Percentiles rank a stretch among this genome's conserved stretches.
Conservation (phyloP, 1,140 invertebrate species). For the Anagrus nilaparvatae region DNA sequence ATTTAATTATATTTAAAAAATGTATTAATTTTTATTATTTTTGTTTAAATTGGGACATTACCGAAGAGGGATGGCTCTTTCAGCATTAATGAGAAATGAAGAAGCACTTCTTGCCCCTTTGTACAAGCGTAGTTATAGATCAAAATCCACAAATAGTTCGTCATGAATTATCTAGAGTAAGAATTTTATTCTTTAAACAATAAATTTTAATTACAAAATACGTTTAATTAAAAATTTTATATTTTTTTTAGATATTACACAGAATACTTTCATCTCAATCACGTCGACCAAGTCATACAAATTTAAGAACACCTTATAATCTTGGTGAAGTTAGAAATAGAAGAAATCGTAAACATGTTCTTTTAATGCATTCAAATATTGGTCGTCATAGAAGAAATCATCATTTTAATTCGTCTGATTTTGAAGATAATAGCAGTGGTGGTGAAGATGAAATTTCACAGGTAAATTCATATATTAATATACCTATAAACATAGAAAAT, state of each 20-base stretch:
- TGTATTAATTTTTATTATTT: too few species aligned
- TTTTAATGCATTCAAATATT: slow-evolving; percentile 30
- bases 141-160: slow-evolving; percentile 39
- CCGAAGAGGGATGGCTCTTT: slow-evolving; percentile 51
- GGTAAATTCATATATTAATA: slow-evolving; percentile 19
- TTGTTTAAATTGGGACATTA: too few species aligned
- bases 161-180: slow-evolving; percentile 42
- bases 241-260: slow-evolving; percentile 39
- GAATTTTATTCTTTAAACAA: too few species aligned
- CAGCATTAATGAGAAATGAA: slow-evolving; percentile 51
- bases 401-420: slow-evolving; percentile 39
- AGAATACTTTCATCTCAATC: slow-evolving; percentile 30
- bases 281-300: slow-evolving; percentile 26
- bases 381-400: slow-evolving; percentile 28
- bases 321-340: slow-evolving; percentile 30
- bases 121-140: slow-evolving; percentile 50
- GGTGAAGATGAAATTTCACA: slow-evolving; percentile 40
- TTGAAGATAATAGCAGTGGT: slow-evolving; percentile 42
- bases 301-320: slow-evolving; percentile 33
- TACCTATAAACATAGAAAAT: too few species aligned
- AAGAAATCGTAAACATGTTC: slow-evolving; percentile 30
- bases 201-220: too few species aligned
- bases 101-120: slow-evolving; percentile 57
- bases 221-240: too few species aligned
- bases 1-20: too few species aligned